Evolutionary conservation across 1,140 invertebrate species (phyloP).

Genomic region (Aleiodes sp.): DNA sequence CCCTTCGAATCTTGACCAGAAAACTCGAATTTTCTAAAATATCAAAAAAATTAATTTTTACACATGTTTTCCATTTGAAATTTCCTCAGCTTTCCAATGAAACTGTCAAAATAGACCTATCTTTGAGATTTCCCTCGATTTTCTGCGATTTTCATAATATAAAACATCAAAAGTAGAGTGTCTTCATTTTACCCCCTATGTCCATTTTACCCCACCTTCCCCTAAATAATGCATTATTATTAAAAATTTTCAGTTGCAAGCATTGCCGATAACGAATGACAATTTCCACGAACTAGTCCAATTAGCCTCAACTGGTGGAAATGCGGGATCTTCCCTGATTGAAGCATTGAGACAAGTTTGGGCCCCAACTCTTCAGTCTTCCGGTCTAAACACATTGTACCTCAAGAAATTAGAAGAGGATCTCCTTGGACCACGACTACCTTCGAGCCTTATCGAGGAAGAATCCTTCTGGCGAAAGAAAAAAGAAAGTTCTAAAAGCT

Average conservation of each 20-base stretch:
- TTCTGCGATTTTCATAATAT: too few species aligned
- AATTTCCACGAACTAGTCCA: slow-evolving; percentile 62
- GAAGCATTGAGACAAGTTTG: slow-evolving; percentile 60
- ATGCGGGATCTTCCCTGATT: slow-evolving; percentile 46
- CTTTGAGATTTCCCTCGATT: too few species aligned
- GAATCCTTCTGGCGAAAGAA: slow-evolving; percentile 52
- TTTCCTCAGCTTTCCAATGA: too few species aligned
- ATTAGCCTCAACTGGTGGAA: slow-evolving; percentile 53
- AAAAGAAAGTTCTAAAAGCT: slow-evolving; percentile 42
- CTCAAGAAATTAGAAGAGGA: slow-evolving; percentile 57
- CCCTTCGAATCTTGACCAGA: background rate
- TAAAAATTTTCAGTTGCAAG: slow-evolving; percentile 46
- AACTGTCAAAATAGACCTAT: too few species aligned
- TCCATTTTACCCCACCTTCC: too few species aligned
- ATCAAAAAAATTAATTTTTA: too few species aligned
- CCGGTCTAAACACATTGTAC: slow-evolving; percentile 46
- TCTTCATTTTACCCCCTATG: too few species aligned
- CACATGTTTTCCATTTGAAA: too few species aligned
- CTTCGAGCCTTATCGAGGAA: slow-evolving; percentile 51
- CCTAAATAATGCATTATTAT: slow-evolving; percentile 21
- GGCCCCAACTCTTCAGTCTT: slow-evolving; percentile 52
- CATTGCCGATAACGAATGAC: slow-evolving; percentile 49
- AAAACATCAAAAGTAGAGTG: background rate
- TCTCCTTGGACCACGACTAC: slow-evolving; percentile 49
- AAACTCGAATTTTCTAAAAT: too few species aligned